Base-by-base conservation (phyloP, 2,113 vertebrate genomes). In the Periophthalmus modestus region DNA sequence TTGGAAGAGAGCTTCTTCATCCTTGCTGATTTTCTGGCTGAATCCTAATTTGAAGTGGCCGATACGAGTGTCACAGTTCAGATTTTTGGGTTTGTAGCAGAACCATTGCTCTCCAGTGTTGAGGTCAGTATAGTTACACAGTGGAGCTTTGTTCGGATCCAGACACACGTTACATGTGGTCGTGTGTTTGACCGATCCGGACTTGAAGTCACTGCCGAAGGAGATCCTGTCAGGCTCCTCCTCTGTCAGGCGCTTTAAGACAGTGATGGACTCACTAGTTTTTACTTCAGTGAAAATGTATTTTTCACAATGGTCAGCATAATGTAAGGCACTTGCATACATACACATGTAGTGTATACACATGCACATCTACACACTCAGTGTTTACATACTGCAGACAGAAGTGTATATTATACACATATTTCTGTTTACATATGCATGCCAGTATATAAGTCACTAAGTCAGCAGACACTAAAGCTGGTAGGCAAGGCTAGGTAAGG, bases 81-180 rank as follows among this genome's bases (percentile, higher is more conserved):
- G 90, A 7, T 93, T 93, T 76, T 92, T 92, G 57, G 97, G 97
- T 71, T 96, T 98, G 68, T 95, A 95, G 81, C 96, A 98, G 91
- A 96, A 97, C 97, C 96, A 98, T 0, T 94, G 52, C 52, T 54
- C 52, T n/a, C 52, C 52, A 54, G 52, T 54, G 19, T 54, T 54
- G 19, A 54, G 19, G 96, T 98, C 95, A 21, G 96, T 97, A 79
- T 93, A 98, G 87, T 98, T 97, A 85, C 97, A 98, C 16, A 96
- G 55, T 0, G 94, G 94, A 50, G 93, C 79, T 36, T 86, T 85
- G 66, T 48, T 78, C 3, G 87, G 6, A 0, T 90, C 87, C 73
- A 98, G 89, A 83, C 95, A 97, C 36, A 97, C 54, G 0, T 97
- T 97, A 70, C 97, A 98, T 74, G 88, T 83, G 0, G 94, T 96